Percentiles rank a stretch among this genome's conserved stretches.
These are phyloP conservation scores for Notarius quadriscutis DNA, from an alignment of 2,113 vertebrate species.

Conservation along the genomic window DNA sequence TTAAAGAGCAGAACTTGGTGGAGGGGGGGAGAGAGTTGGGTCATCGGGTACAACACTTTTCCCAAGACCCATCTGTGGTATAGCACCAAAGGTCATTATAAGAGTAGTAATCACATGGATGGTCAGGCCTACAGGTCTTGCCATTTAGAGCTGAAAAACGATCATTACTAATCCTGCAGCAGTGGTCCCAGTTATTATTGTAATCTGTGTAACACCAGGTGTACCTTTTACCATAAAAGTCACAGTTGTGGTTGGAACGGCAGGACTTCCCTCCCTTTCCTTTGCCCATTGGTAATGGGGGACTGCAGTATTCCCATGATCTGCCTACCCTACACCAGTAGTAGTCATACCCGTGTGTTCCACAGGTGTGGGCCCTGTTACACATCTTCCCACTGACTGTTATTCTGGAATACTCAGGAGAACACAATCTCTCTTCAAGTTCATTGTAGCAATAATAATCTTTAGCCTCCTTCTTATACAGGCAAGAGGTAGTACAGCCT, in stretches of 20 bases:
- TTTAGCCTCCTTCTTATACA: background rate
- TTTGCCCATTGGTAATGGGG: conserved; percentile 18
- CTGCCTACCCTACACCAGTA: conserved; percentile 37
- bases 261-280: conserved; percentile 24
- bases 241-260: conserved; percentile 28
- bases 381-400: conserved; percentile 14
- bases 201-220: conserved; percentile 46
- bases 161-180: conserved; percentile 1
- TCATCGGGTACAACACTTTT: too few relatives aligned
- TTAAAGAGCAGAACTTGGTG: too few relatives aligned
- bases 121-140: conserved; percentile 6
- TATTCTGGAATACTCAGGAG: conserved; percentile 33
- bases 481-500: conserved; percentile 8
- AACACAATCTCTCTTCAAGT: background rate
- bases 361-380: conserved; percentile 35
- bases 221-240: background rate
- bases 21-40: too few relatives aligned
- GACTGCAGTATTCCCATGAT: conserved; percentile 41
- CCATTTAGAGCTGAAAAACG: conserved; percentile 19
- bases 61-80: conserved; percentile 31
- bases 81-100: conserved; percentile 25
- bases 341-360: background rate
- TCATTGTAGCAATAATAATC: conserved; percentile 29
- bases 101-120: conserved; percentile 24
- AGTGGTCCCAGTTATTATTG: background rate